These are phyloP conservation scores for Sclerurus mexicanus DNA, from an alignment of 2,113 vertebrate genomes.

Conservation along the genomic window DNA sequence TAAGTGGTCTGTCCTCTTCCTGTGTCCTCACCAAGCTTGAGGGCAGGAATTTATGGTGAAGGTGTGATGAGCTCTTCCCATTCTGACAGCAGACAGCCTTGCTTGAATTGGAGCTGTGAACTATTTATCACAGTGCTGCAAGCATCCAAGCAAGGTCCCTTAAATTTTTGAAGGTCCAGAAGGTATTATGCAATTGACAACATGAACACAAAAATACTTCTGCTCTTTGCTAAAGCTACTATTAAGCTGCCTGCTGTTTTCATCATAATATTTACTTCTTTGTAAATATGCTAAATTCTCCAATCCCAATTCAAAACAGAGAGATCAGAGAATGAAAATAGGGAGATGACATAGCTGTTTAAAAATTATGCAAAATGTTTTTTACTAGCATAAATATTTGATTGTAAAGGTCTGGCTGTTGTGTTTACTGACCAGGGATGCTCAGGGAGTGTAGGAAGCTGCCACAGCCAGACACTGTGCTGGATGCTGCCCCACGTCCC, in stretches of 20 bases:
- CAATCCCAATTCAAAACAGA: slow-evolving; percentile 69
- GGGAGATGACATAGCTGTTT: slow-evolving; percentile 78
- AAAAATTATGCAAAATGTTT: slow-evolving; percentile 77
- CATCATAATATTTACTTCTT: slow-evolving; percentile 82
- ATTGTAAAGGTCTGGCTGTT: slow-evolving; percentile 72
- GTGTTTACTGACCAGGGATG: slow-evolving; percentile 68
- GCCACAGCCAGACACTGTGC: neutral
- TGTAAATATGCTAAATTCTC: slow-evolving; percentile 75
- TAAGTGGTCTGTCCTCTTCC: neutral
- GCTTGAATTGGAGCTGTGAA: neutral
- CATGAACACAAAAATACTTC: slow-evolving; percentile 57
- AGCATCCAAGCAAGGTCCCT: slow-evolving; percentile 6
- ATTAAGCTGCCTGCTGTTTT: slow-evolving; percentile 69
- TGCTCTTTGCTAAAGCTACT: slow-evolving; percentile 69
- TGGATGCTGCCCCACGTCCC: neutral
- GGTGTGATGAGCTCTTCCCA: neutral
- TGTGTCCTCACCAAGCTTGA: neutral
- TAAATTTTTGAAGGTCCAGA: slow-evolving; percentile 9
- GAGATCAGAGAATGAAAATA: slow-evolving; percentile 77
- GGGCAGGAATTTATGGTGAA: neutral
- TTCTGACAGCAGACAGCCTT: neutral
- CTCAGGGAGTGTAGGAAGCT: neutral
- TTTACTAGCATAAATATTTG: slow-evolving; percentile 78
- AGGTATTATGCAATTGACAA: slow-evolving; percentile 68
- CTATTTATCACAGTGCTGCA: neutral